A percentile compares a stretch with the other conserved stretches of the same genome.
phyloP scores from a whole-genome alignment of 2,113 vertebrate genomes.

The Arvicanthis niloticus region DNA sequence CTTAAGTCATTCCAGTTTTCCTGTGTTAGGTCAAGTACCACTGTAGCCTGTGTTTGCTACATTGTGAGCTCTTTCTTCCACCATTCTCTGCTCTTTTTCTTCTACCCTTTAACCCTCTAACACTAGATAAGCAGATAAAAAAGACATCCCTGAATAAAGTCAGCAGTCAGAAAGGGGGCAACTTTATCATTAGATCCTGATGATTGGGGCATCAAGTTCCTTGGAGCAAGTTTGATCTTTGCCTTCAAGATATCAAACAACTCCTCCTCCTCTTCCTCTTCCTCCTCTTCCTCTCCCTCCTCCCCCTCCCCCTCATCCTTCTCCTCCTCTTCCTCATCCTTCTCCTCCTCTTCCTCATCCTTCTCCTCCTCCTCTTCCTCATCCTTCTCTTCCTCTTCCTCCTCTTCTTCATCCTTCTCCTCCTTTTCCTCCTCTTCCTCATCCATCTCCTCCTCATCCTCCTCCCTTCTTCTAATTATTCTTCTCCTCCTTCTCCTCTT shows the following conservation, averaged over 20 bases:
- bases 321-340: background rate
- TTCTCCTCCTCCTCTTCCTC: too few species aligned
- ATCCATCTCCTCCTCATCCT: too few species aligned
- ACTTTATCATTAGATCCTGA: background rate
- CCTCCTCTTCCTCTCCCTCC: fast-evolving
- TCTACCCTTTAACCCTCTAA: background rate
- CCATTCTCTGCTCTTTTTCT: background rate
- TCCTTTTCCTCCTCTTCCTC: too few species aligned
- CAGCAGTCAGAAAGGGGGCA: background rate
- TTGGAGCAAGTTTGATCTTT: background rate
- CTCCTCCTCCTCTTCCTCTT: fast-evolving
- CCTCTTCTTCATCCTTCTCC: too few species aligned
- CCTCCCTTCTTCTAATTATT: too few species aligned
- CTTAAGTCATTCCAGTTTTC: constrained; percentile 21
- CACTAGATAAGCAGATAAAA: background rate
- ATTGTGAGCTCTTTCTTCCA: background rate
- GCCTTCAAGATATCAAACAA: background rate
- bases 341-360: too few species aligned
- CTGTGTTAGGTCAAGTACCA: background rate
- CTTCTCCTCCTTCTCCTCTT: too few species aligned
- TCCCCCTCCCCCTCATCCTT: fast-evolving
- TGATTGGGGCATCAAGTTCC: background rate
- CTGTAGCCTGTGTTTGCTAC: background rate
- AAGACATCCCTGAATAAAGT: background rate
- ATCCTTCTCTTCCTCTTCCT: too few species aligned